Evolutionary conservation across 2,888 invertebrate species (phyloP), one percentile per base, ranked within the genome.

Genomic region (Cotesia congregata): DNA sequence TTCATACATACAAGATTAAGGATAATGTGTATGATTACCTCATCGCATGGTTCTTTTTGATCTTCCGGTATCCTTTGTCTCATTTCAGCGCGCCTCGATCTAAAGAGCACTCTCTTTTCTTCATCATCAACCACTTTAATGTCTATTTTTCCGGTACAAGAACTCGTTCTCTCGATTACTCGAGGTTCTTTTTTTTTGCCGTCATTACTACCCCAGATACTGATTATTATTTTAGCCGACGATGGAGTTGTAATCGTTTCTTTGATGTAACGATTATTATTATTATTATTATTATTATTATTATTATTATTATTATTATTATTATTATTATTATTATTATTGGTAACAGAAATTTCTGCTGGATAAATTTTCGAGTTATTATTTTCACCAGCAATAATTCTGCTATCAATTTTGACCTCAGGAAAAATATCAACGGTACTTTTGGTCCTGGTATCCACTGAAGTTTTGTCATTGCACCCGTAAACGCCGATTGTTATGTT

Each of bases 401-500:
- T 71, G 4, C 59, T 38, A 12, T 30, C n/a, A 30, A 38, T 72
- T 40, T 38, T 62, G 9, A 30, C 60, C 3, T 72, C 61, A 1
- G 30, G 39, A 20, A 30, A 59, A 6, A 60, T 62, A 15, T 15
- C n/a, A 5, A 30, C 60, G 5, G 15, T 38, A n/a, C 40, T 68
- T 65, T n/a, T 50, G 72, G 20, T 72, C 65, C 30, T 80, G 60
- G 60, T 69, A 4, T 6, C 5, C 75, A 77, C 50, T 60, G 77
- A 75, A 64, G 60, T 85, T 70, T 84, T 82, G 38, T 84, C 82
- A 77, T 82, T 85, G 78, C 86, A 85, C 2, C 88, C 88, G 79
- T 88, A 89, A 67, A 89, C 87, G 0, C 89, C 89, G 79, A 89
- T 88, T 59, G 83, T 89, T 73, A 89, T 87, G 78, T 86, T 85